phyloP scores from a whole-genome alignment of 1,140 invertebrate genomes.

The Brachionus rubens region DNA sequence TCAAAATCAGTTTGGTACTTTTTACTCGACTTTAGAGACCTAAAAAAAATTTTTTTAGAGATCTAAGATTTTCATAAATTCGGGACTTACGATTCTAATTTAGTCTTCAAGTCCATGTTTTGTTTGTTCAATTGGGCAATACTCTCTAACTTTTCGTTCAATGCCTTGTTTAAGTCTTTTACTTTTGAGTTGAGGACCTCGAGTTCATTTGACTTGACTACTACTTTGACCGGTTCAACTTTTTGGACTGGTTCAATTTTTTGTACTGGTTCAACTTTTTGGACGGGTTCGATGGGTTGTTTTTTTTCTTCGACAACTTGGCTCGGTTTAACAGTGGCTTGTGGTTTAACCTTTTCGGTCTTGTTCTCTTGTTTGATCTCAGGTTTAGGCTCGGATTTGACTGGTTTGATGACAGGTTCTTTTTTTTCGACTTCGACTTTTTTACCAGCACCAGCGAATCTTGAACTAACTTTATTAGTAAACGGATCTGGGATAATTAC shows the following conservation, averaged over 20 bases:
- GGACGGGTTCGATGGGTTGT: background rate
- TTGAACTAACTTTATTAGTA: background rate
- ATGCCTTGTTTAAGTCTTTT: constrained; percentile 4
- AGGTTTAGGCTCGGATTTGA: background rate
- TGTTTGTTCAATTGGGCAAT: background rate
- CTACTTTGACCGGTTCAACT: background rate
- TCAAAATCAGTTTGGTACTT: background rate
- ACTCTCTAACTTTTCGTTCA: background rate
- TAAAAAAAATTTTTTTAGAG: background rate
- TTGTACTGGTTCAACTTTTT: background rate
- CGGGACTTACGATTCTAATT: background rate
- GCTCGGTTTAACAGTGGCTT: constrained; percentile 39
- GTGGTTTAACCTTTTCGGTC: constrained; percentile 1
- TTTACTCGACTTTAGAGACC: background rate
- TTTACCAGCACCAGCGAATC: constrained; percentile 3
- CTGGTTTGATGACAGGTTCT: background rate
- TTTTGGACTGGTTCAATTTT: background rate
- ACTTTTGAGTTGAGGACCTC: background rate
- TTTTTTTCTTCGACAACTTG: background rate
- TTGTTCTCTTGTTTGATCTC: background rate
- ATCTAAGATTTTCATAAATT: background rate
- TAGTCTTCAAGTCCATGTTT: background rate
- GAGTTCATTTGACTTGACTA: background rate
- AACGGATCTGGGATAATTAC: constrained; percentile 32
- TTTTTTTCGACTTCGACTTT: background rate